A percentile compares a stretch with the other conserved stretches of the same genome.
These are phyloP conservation scores for Torymus tubicola DNA, from an alignment of 2,888 invertebrate genomes.

Conservation along the genomic window DNA sequence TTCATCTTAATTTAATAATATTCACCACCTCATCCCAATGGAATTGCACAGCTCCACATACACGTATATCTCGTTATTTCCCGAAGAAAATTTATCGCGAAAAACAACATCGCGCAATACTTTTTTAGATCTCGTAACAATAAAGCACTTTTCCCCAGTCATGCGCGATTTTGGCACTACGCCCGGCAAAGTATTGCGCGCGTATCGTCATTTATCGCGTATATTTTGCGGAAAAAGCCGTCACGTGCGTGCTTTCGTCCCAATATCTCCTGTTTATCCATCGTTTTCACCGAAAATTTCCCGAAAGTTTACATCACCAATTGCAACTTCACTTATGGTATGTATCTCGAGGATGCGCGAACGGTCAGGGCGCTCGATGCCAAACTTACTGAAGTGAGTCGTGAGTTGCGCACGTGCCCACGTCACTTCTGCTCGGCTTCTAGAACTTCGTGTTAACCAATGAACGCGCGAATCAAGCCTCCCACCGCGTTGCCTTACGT, in stretches of 20 bases:
- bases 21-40: background rate
- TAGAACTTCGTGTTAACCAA: too few relatives aligned
- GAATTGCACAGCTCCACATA: background rate
- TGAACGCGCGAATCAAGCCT: too few relatives aligned
- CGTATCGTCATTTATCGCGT: too few relatives aligned
- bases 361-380: too few relatives aligned
- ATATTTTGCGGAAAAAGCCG: background rate
- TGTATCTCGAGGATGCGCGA: too few relatives aligned
- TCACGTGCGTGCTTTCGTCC: background rate
- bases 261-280: background rate
- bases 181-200: constrained; percentile 3
- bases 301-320: constrained; percentile 28
- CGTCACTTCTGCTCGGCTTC: too few relatives aligned
- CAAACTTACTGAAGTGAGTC: too few relatives aligned
- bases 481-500: too few relatives aligned
- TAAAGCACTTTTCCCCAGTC: background rate
- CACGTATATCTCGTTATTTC: background rate
- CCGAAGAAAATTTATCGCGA: background rate
- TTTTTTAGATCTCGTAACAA: constrained; percentile 32
- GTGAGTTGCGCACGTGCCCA: too few relatives aligned
- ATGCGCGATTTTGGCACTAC: constrained; percentile 4
- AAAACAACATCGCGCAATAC: constrained; percentile 22
- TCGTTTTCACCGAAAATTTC: background rate
- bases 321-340: constrained; percentile 16
- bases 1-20: constrained; percentile 2